phyloP scores from a whole-genome alignment of 37 sponge, comb jelly and placozoan species.

The Aplysina aerophoba region DNA sequence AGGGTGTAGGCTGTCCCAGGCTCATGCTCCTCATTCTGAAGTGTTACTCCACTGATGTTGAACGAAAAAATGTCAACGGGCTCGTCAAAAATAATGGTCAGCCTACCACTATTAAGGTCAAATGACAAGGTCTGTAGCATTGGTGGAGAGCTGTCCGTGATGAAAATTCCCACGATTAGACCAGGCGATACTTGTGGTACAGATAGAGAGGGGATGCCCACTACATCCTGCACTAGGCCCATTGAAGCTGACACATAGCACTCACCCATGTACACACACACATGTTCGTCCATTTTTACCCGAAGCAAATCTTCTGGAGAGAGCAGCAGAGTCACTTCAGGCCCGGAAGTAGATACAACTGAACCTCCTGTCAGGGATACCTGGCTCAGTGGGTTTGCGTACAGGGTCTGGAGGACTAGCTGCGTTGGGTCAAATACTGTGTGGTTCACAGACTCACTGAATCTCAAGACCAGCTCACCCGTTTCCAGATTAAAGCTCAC shows the following conservation, averaged over 20 bases:
- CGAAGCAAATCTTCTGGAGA: constrained; percentile 55
- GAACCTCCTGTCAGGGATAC: constrained; percentile 51
- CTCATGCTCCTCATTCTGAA: constrained; percentile 40
- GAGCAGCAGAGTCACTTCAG: constrained; percentile 51
- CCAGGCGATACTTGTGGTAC: constrained; percentile 75
- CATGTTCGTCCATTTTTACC: constrained; percentile 51
- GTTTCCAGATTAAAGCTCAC: constrained; percentile 67
- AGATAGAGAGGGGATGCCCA: constrained; percentile 60
- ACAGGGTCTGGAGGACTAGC: constrained; percentile 70
- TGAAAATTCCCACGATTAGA: constrained; percentile 53
- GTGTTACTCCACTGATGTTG: constrained; percentile 52
- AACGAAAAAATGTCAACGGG: constrained; percentile 64
- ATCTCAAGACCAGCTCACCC: constrained; percentile 73
- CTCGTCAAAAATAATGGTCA: constrained; percentile 79
- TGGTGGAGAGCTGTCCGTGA: constrained; percentile 62
- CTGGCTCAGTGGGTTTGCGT: constrained; percentile 58
- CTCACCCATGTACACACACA: constrained; percentile 83
- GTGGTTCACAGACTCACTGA: constrained; percentile 76
- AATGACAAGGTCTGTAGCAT: constrained; percentile 46
- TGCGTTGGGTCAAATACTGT: constrained; percentile 58
- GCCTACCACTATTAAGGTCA: constrained; percentile 72
- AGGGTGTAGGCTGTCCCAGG: constrained; percentile 41
- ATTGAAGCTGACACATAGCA: constrained; percentile 70
- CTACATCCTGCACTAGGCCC: constrained; percentile 58
- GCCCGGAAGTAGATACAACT: constrained; percentile 21